Percentiles rank a stretch among this genome's conserved stretches.
phyloP scores from a whole-genome alignment of 2,113 vertebrate genomes.

The Podarcis cretensis region DNA sequence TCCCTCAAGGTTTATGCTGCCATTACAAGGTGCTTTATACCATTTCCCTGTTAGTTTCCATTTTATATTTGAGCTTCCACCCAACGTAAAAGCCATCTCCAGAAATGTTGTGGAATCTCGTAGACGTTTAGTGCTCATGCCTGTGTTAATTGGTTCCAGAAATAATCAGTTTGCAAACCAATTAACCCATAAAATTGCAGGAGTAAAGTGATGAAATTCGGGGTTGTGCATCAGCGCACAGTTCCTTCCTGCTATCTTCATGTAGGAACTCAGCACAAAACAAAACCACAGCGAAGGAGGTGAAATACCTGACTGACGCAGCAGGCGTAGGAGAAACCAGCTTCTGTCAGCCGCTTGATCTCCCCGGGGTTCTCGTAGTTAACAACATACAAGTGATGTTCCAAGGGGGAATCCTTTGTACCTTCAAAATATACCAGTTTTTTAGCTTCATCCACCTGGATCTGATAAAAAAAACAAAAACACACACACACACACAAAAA shows the following conservation, averaged over 20 bases:
- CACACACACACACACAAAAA: slow-evolving; percentile 29
- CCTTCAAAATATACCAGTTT: slow-evolving; percentile 84
- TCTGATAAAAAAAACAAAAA: slow-evolving; percentile 72
- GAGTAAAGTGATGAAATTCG: too few species aligned
- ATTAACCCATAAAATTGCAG: too few species aligned
- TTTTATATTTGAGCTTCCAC: too few species aligned
- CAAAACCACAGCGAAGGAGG: background rate
- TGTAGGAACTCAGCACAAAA: background rate
- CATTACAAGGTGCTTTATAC: background rate
- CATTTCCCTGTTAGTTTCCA: background rate
- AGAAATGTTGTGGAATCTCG: too few species aligned
- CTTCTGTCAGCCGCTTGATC: slow-evolving; percentile 78
- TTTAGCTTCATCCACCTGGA: slow-evolving; percentile 82
- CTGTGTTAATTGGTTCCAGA: too few species aligned
- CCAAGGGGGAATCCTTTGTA: slow-evolving; percentile 83
- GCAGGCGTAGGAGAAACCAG: slow-evolving; percentile 81
- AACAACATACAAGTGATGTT: slow-evolving; percentile 83
- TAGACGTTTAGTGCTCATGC: too few species aligned
- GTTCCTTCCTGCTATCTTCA: too few species aligned
- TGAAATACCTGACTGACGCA: slow-evolving; percentile 79
- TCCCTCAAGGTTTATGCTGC: background rate
- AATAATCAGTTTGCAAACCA: too few species aligned
- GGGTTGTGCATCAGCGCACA: too few species aligned
- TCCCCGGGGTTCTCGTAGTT: slow-evolving; percentile 80
- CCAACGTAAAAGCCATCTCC: too few species aligned